Percentiles rank a stretch among this genome's conserved stretches.
These are phyloP conservation scores for Scaptomyza caliginosa DNA, from an alignment of 2,888 invertebrate genomes.

Conservation along the genomic window DNA sequence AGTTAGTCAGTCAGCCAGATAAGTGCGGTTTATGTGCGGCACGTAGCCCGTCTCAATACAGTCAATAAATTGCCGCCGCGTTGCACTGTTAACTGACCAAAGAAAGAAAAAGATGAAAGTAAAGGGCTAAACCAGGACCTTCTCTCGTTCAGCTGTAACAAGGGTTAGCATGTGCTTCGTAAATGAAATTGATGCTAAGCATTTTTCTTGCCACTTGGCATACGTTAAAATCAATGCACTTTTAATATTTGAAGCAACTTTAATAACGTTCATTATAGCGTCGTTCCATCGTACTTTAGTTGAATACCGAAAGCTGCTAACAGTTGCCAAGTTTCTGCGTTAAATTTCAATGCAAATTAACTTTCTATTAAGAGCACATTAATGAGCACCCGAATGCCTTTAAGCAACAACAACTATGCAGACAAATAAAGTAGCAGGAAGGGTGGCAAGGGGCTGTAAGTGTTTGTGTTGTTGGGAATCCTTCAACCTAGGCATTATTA, in stretches of 20 bases:
- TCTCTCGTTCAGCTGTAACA: neutral
- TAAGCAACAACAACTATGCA: slow-evolving; percentile 32
- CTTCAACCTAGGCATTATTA: slow-evolving; percentile 26
- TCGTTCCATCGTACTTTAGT: neutral
- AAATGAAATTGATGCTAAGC: slow-evolving; percentile 58
- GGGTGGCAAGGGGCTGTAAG: neutral
- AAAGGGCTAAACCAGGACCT: neutral
- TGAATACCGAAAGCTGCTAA: slow-evolving; percentile 8
- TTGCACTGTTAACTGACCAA: slow-evolving; percentile 64
- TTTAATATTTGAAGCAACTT: slow-evolving; percentile 10
- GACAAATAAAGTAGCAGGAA: slow-evolving; percentile 1
- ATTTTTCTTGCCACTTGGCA: slow-evolving; percentile 42
- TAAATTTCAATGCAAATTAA: slow-evolving; percentile 66
- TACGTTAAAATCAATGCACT: slow-evolving; percentile 26
- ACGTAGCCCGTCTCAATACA: slow-evolving; percentile 77
- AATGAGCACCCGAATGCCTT: slow-evolving; percentile 55
- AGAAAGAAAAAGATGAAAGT: neutral
- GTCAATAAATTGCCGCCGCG: slow-evolving; percentile 72
- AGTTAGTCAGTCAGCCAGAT: slow-evolving; percentile 76
- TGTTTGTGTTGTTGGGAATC: slow-evolving; percentile 9
- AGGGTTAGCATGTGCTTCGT: slow-evolving; percentile 45
- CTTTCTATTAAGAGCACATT: slow-evolving; percentile 73
- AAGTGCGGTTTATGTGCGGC: slow-evolving; percentile 78
- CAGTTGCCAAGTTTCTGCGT: slow-evolving; percentile 19
- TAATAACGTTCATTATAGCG: neutral